Percentiles rank a stretch among this genome's conserved stretches.
These are phyloP conservation scores for Chloebia gouldiae DNA, from an alignment of 2,113 vertebrate genomes.

Conservation along the genomic window DNA sequence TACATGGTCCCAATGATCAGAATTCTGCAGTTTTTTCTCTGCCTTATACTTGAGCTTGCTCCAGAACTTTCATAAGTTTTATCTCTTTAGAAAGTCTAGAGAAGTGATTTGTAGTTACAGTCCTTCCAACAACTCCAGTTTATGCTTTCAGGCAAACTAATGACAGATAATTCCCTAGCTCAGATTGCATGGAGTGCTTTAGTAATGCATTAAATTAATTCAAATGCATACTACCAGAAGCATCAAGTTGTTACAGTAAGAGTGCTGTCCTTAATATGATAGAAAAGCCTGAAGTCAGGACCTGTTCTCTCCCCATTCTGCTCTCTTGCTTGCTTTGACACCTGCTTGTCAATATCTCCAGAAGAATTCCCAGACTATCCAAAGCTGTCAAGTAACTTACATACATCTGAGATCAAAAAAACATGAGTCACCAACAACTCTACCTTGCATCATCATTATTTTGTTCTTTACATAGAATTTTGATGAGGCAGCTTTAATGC, in stretches of 20 bases:
- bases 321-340: background rate
- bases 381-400: background rate
- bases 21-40: background rate
- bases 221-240: background rate
- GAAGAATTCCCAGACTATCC: background rate
- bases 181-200: background rate
- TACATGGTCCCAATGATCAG: background rate
- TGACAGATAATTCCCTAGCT: background rate
- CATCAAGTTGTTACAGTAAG: background rate
- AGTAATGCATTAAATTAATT: background rate
- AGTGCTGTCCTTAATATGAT: background rate
- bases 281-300: background rate
- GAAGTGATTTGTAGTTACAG: background rate
- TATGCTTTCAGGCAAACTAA: background rate
- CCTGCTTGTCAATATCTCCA: background rate
- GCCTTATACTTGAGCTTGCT: background rate
- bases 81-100: background rate
- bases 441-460: background rate
- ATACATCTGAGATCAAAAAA: background rate
- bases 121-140: background rate
- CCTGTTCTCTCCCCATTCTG: background rate
- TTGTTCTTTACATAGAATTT: background rate
- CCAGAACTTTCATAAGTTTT: background rate
- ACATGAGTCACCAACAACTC: background rate
- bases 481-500: background rate